Evolutionary conservation across 2,113 vertebrate genomes (phyloP).

Genomic region (Cebus imitator): DNA sequence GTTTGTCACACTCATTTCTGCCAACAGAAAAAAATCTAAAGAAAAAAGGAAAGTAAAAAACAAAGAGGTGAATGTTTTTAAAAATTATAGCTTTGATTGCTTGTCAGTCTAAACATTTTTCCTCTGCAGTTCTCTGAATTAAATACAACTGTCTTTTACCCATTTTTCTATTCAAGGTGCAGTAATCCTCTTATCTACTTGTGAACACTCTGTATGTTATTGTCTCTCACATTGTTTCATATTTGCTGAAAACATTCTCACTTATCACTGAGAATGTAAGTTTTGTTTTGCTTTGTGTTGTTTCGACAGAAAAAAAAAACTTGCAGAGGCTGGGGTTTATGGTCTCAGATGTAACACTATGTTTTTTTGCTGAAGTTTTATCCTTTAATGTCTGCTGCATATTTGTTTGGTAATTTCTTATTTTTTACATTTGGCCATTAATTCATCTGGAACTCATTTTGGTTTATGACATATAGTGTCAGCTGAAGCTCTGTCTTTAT

Average conservation of each 20-base stretch:
- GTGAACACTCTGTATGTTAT: background rate
- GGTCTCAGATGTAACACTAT: background rate
- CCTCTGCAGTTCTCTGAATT: background rate
- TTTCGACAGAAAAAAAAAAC: background rate
- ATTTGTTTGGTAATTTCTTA: background rate
- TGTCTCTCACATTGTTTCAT: background rate
- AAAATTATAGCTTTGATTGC: background rate
- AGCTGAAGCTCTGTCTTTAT: conserved; percentile 8
- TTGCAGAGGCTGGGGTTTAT: background rate
- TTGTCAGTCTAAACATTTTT: background rate
- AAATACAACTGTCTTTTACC: background rate
- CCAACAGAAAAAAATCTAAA: background rate
- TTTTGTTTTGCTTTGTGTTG: background rate
- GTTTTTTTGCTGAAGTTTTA: background rate
- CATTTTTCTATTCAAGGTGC: background rate
- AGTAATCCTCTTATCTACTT: background rate
- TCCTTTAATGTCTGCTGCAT: conserved; percentile 1
- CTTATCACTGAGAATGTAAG: background rate
- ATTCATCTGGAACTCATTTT: conserved; percentile 13
- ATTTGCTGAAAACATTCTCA: background rate
- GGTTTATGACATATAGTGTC: background rate
- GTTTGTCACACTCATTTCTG: background rate
- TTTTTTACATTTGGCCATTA: conserved; percentile 1
- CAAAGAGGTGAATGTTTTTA: background rate
- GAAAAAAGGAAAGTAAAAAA: background rate